phyloP scores from a whole-genome alignment of 2,113 vertebrate genomes.

The Fregata magnificens region DNA sequence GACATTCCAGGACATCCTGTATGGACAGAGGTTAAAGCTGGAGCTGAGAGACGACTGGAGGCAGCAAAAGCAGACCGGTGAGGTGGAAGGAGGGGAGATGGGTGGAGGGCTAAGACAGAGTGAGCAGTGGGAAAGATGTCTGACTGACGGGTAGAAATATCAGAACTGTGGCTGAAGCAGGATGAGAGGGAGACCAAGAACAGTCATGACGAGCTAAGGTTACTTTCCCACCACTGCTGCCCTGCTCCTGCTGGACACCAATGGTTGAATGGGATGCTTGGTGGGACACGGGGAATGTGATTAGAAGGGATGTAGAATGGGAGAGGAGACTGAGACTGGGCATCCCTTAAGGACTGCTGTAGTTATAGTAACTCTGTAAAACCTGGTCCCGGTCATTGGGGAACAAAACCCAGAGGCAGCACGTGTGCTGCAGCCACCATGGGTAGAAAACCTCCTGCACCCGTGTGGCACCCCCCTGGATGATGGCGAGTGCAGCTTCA shows the following conservation, averaged over 20 bases:
- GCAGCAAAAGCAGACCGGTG: neutral
- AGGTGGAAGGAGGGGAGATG: neutral
- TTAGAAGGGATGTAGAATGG: neutral
- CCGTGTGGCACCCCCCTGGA: conserved; percentile 70
- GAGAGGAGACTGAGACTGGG: neutral
- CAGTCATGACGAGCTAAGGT: neutral
- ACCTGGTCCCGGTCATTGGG: conserved; percentile 52
- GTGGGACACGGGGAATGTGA: neutral
- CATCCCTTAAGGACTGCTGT: conserved; percentile 1
- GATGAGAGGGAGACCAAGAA: neutral
- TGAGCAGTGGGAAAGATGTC: neutral
- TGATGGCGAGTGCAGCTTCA: conserved; percentile 80
- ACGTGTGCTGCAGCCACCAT: conserved; percentile 55
- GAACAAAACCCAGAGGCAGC: conserved; percentile 71
- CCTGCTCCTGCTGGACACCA: neutral
- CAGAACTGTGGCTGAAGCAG: neutral
- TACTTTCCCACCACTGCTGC: neutral
- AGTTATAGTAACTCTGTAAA: conserved; percentile 71
- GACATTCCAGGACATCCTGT: neutral
- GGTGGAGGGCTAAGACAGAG: neutral
- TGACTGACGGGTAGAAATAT: neutral
- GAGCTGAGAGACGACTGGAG: neutral
- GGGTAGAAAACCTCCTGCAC: conserved; percentile 79
- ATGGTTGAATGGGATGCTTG: neutral
- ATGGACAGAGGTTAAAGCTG: neutral